A percentile compares a stretch with the other conserved stretches of the same genome.
phyloP scores from a whole-genome alignment of 2,113 vertebrate genomes.

The Pardalotus punctatus region DNA sequence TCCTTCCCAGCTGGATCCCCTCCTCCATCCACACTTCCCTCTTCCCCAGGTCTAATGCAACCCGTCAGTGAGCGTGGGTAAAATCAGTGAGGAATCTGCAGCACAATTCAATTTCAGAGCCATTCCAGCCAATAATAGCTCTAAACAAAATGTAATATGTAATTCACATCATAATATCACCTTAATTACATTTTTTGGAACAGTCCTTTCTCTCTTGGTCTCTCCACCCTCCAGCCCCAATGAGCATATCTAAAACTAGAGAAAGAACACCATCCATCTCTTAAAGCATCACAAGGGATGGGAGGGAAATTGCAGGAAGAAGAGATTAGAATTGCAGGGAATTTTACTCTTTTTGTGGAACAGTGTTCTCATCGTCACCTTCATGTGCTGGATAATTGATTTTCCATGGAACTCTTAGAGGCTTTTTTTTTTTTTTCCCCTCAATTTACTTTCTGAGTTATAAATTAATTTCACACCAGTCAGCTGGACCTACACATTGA shows the following conservation, averaged over 20 bases:
- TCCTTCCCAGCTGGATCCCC: not conserved
- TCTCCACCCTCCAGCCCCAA: conserved; percentile 26
- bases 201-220: not conserved
- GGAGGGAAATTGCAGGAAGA: conserved; percentile 26
- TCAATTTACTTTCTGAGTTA: conserved; percentile 32
- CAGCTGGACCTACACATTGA: not conserved
- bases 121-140: conserved; percentile 61
- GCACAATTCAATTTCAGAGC: conserved; percentile 57
- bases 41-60: not conserved
- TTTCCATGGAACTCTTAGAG: conserved; percentile 5
- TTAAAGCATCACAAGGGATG: conserved; percentile 14
- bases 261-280: not conserved
- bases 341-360: conserved; percentile 4
- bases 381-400: conserved; percentile 15
- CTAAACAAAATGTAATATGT: conserved; percentile 63
- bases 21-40: not conserved
- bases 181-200: conserved; percentile 63
- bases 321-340: conserved; percentile 33
- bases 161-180: conserved; percentile 55
- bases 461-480: conserved; percentile 15
- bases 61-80: not conserved
- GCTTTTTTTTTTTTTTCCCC: not conserved
- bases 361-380: not conserved
- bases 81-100: conserved; percentile 4
- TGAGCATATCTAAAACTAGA: conserved; percentile 23